phyloP scores from a whole-genome alignment of 1,140 invertebrate genomes.

The Littorina saxatilis region DNA sequence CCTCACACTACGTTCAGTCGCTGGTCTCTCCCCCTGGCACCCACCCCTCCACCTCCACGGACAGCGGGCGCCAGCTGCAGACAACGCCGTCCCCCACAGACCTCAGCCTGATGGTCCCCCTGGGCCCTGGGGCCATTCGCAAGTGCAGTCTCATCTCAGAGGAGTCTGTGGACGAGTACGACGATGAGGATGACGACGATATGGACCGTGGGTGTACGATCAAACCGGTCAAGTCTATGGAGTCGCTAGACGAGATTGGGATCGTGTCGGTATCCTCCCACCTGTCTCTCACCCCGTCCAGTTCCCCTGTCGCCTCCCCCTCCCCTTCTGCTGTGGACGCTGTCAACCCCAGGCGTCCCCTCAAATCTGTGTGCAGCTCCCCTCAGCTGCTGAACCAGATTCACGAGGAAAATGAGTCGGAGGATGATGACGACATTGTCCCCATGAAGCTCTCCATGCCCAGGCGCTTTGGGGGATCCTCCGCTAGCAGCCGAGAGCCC shows the following conservation, averaged over 20 bases:
- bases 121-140: constrained; percentile 36
- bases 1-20: constrained; percentile 75
- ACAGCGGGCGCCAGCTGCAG: constrained; percentile 35
- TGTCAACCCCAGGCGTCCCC: constrained; percentile 68
- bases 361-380: constrained; percentile 78
- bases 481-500: constrained; percentile 16
- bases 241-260: constrained; percentile 60
- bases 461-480: constrained; percentile 44
- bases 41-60: constrained; percentile 54
- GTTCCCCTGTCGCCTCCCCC: constrained; percentile 32
- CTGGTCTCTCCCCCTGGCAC: constrained; percentile 80
- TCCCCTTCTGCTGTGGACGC: constrained; percentile 17
- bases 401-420: constrained; percentile 81
- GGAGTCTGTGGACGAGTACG: constrained; percentile 66
- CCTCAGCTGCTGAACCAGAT: constrained; percentile 85
- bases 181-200: constrained; percentile 59
- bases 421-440: constrained; percentile 69
- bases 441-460: constrained; percentile 61
- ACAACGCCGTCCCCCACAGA: constrained; percentile 27
- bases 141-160: constrained; percentile 71
- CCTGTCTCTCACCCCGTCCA: no score
- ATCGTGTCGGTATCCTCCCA: no score
- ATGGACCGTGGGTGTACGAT: constrained; percentile 51
- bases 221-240: constrained; percentile 65
- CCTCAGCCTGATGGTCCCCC: constrained; percentile 32